A percentile compares a stretch with the other conserved stretches of the same genome.
These are phyloP conservation scores for Siniperca scherzeri DNA, from an alignment of 2,797 vertebrate species.

Conservation along the genomic window DNA sequence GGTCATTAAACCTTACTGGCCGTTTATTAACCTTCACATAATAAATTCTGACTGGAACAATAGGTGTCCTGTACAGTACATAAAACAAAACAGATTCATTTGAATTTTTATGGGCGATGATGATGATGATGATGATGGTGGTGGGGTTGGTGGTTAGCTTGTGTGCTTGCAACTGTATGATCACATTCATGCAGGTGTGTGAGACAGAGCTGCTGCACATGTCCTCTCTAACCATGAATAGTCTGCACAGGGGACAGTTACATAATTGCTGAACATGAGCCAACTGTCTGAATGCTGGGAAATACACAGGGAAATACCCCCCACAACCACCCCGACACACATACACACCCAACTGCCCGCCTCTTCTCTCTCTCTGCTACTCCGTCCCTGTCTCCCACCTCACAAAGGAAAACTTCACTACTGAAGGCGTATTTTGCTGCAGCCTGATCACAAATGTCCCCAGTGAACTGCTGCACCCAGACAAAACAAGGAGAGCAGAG, in stretches of 20 bases:
- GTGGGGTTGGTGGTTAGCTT: background rate
- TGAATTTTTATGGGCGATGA: background rate
- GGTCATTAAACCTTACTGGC: background rate
- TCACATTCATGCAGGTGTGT: constrained; percentile 32
- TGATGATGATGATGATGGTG: background rate
- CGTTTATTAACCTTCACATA: background rate
- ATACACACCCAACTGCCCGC: constrained; percentile 14
- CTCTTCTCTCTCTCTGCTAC: background rate
- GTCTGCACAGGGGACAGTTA: constrained; percentile 62
- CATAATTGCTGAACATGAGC: constrained; percentile 69
- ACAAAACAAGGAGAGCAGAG: constrained; percentile 44
- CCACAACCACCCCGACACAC: background rate
- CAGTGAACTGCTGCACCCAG: constrained; percentile 32
- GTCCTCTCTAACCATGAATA: constrained; percentile 34
- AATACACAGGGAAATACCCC: constrained; percentile 38
- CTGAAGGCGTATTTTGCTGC: constrained; percentile 19
- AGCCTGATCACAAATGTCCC: constrained; percentile 26
- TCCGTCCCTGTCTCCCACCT: constrained; percentile 2
- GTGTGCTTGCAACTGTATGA: background rate
- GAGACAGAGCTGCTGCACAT: constrained; percentile 32
- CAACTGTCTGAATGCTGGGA: constrained; percentile 62
- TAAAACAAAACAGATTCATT: background rate
- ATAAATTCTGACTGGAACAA: background rate
- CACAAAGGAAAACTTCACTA: background rate
- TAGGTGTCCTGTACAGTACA: background rate